Base-by-base conservation (phyloP, 2,888 invertebrate genomes). In the Heliconius sara region DNA sequence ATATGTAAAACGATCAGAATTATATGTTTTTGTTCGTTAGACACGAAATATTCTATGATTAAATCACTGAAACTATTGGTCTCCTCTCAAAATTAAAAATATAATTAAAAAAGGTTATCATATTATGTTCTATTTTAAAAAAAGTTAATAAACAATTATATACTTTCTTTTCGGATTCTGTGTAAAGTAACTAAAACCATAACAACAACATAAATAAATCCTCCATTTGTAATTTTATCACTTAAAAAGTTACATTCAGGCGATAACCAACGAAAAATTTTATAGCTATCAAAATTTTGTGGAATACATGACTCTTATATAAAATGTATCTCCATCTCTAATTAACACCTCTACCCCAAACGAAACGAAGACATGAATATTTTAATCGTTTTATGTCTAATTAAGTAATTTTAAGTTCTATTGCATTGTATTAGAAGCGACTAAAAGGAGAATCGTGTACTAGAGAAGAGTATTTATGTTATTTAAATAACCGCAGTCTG, bases 301-400 rank as follows among this genome's bases (percentile, higher is more conserved):
- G 78, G 73, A 78, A 16, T 39, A 16, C 34, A 65, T 57, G 9
- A 12, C 34, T 30, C 4, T 19, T 57, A 66, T 78, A 78, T 66
- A 78, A 81, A 79, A 77, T 75, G 71, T 79, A 77, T 75, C 67
- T 81, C 76, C 76, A 77, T 60, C 72, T 72, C 84, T 87, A 86
- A 88, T 88, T 88, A 88, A 86, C 88, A 87, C 87, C 85, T 85
- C 85, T 84, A 83, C 84, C 82, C 85, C 83, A 85, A 84, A 80
- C 83, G 82, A 84, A 87, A 87, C 84, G 84, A 85, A 85, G 81
- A 79, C 80, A 72, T 79, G 79, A 79, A 72, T 79, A 77, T 77
- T 70, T 77, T 77, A 79, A 77, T 73, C 27, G 27, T 75, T 57
- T 60, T 73, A n/a, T n/a, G n/a, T n/a, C n/a, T n/a, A n/a, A n/a